These are phyloP conservation scores for Periphyllus acericola DNA, from an alignment of 2,888 invertebrate species.

Conservation along the genomic window DNA sequence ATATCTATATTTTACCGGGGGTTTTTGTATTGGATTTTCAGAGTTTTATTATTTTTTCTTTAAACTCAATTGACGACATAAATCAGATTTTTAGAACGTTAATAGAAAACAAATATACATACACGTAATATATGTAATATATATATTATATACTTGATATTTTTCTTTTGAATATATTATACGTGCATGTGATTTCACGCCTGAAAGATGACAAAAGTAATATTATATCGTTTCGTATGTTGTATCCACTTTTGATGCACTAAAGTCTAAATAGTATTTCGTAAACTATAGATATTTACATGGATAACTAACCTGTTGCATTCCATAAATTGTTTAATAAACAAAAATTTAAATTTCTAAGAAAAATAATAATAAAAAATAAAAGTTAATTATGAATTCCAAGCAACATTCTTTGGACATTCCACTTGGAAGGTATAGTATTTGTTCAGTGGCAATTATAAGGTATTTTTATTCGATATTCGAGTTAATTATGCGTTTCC, in stretches of 20 bases:
- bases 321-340: background rate
- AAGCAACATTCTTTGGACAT: slow-evolving; percentile 15
- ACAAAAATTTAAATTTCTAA: slow-evolving; percentile 12
- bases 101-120: slow-evolving; percentile 45
- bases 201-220: slow-evolving; percentile 13
- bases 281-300: too few relatives aligned
- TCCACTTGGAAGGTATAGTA: slow-evolving; percentile 24
- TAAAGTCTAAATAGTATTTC: too few relatives aligned
- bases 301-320: background rate
- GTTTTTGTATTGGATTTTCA: slow-evolving; percentile 53
- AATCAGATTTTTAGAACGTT: slow-evolving; percentile 55
- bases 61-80: slow-evolving; percentile 55
- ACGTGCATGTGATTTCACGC: slow-evolving; percentile 17
- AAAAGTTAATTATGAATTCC: slow-evolving; percentile 47
- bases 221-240: slow-evolving; percentile 11
- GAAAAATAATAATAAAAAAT: background rate
- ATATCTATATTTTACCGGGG: slow-evolving; percentile 41
- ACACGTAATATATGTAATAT: too few relatives aligned
- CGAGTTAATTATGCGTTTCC: slow-evolving; percentile 50
- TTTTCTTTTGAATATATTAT: slow-evolving; percentile 18
- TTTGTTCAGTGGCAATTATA: slow-evolving; percentile 42
- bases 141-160: background rate
- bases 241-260: too few relatives aligned
- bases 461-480: slow-evolving; percentile 45
- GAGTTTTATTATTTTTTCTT: slow-evolving; percentile 43